Conservation (phyloP, 2,113 vertebrate genomes). For the Pseudorasbora parva region DNA sequence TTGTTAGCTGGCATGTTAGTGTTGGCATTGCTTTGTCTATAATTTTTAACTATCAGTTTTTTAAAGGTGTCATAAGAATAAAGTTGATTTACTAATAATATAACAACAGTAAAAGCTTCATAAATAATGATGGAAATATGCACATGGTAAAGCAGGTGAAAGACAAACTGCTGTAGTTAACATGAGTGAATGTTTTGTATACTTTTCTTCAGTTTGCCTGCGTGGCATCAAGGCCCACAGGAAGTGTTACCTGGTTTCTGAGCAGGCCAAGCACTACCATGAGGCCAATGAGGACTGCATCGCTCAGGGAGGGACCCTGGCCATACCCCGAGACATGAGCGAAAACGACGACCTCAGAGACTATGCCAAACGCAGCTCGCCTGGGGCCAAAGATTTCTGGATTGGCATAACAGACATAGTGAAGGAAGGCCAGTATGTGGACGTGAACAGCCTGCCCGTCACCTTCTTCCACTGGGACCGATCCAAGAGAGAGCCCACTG, state of each 20-base stretch:
- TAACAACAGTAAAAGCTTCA: not conserved
- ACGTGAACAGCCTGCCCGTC: slow-evolving; percentile 86
- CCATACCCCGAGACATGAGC: slow-evolving; percentile 81
- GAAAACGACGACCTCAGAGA: slow-evolving; percentile 86
- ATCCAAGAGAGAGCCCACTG: slow-evolving; percentile 85
- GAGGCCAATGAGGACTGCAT: slow-evolving; percentile 97
- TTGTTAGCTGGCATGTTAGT: not conserved
- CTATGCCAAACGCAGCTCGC: slow-evolving; percentile 84
- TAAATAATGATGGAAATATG: not conserved
- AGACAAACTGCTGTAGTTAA: not conserved
- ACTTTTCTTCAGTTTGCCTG: slow-evolving; percentile 89
- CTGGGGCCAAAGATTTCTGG: slow-evolving; percentile 86
- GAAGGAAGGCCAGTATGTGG: slow-evolving; percentile 91
- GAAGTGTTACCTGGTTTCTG: slow-evolving; percentile 90
- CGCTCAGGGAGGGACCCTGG: slow-evolving; percentile 90
- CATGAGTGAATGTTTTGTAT: slow-evolving; percentile 48
- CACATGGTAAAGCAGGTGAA: not conserved
- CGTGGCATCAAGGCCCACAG: slow-evolving; percentile 90
- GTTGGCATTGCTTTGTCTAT: not conserved
- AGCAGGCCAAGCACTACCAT: slow-evolving; percentile 87
- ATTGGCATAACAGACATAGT: slow-evolving; percentile 91
- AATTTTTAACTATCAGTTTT: too few species aligned
- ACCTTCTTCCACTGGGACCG: slow-evolving; percentile 91
- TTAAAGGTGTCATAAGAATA: not conserved
- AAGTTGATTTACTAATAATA: not conserved